A percentile compares a stretch with the other conserved stretches of the same genome.
These are phyloP conservation scores for Griposia aprilina DNA, from an alignment of 2,888 invertebrate genomes.

Conservation along the genomic window DNA sequence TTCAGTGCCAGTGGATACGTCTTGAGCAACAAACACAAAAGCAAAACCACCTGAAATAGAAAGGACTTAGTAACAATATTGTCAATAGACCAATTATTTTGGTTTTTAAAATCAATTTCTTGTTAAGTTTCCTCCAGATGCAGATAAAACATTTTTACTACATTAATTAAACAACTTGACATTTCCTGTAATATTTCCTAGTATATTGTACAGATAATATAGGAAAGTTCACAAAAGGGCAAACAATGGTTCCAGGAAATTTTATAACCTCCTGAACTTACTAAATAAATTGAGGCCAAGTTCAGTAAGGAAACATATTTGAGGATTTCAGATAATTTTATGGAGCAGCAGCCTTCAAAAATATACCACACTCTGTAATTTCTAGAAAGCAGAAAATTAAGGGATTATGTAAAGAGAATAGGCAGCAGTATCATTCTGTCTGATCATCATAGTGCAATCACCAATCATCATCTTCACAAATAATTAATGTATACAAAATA, in stretches of 20 bases:
- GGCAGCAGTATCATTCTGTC: not conserved
- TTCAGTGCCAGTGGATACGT: slow-evolving; percentile 95
- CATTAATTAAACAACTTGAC: not conserved
- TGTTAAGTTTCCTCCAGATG: slow-evolving; percentile 5
- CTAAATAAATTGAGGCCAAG: not conserved
- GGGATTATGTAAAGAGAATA: not conserved
- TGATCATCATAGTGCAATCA: not conserved
- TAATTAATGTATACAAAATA: too few species aligned
- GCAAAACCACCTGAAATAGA: slow-evolving; percentile 97
- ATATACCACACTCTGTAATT: not conserved
- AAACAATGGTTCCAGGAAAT: not conserved
- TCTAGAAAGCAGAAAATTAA: not conserved
- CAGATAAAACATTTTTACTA: not conserved
- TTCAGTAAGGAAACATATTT: not conserved
- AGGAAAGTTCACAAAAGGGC: not conserved
- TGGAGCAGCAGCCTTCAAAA: not conserved
- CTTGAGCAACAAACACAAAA: slow-evolving; percentile 98
- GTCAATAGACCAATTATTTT: slow-evolving; percentile 17
- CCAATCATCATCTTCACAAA: too few species aligned
- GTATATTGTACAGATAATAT: not conserved
- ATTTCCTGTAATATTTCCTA: slow-evolving; percentile 16
- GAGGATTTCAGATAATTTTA: not conserved
- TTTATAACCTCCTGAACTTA: not conserved
- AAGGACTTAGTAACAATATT: slow-evolving; percentile 53
- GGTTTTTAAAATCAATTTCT: slow-evolving; percentile 21